These are phyloP conservation scores for Polymixis flavicincta DNA, from an alignment of 2,888 invertebrate genomes.

Conservation along the genomic window DNA sequence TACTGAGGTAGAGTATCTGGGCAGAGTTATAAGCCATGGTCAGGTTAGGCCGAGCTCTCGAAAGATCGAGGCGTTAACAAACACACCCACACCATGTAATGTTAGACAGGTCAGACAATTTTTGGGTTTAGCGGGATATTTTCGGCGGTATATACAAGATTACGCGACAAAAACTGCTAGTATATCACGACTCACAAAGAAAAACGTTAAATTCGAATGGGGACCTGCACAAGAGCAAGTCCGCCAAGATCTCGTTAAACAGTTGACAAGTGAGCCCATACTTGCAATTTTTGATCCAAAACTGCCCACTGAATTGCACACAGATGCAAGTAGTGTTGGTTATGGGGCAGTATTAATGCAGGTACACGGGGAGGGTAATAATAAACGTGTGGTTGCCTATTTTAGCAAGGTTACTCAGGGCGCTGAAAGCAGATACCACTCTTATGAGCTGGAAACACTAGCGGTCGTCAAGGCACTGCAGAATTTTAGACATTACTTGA, in stretches of 20 bases:
- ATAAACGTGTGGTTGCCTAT: no score
- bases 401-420: no score
- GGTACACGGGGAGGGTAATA: no score
- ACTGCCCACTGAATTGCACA: no score
- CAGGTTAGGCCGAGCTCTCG: slow-evolving; percentile 25
- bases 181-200: slow-evolving; percentile 33
- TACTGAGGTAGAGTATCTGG: background rate
- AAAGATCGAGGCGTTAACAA: slow-evolving; percentile 2
- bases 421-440: no score
- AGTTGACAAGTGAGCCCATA: background rate
- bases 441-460: no score
- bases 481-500: slow-evolving; percentile 58
- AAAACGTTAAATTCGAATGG: slow-evolving; percentile 27
- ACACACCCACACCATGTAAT: background rate
- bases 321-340: no score
- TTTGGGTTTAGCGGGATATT: slow-evolving; percentile 12
- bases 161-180: slow-evolving; percentile 36
- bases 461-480: slow-evolving; percentile 51
- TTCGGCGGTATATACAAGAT: slow-evolving; percentile 31
- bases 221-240: slow-evolving; percentile 5
- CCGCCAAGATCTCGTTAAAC: slow-evolving; percentile 16
- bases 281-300: no score
- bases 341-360: no score
- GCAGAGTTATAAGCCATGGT: background rate
- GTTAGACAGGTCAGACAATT: slow-evolving; percentile 26